Evolutionary conservation across 2,113 vertebrate genomes (phyloP).

Genomic region (Andinoacara biseriatus): DNA sequence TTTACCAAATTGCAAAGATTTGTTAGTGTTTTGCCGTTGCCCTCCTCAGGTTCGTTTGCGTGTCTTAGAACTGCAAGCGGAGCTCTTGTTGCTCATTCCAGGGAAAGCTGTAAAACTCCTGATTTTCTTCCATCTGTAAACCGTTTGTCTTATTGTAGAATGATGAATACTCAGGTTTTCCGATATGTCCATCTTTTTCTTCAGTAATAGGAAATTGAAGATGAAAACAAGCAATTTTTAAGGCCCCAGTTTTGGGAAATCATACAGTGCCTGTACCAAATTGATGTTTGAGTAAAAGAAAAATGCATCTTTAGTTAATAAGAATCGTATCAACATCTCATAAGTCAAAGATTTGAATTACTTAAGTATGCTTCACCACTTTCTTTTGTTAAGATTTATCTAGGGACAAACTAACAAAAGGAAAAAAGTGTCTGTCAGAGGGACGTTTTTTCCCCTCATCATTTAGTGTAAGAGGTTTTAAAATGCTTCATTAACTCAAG

Average conservation of each 20-base stretch:
- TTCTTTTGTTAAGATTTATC: neutral
- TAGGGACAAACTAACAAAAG: neutral
- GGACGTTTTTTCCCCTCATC: neutral
- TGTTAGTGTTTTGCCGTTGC: too few species aligned
- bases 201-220: neutral
- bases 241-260: neutral
- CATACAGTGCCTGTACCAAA: neutral
- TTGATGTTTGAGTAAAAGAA: neutral
- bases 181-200: neutral
- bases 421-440: neutral
- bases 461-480: conserved; percentile 22
- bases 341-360: conserved; percentile 11
- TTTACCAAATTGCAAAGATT: too few species aligned
- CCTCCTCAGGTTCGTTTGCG: too few species aligned
- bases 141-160: neutral
- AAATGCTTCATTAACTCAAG: conserved; percentile 49
- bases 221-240: neutral
- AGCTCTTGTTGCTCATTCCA: neutral
- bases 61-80: neutral
- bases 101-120: neutral
- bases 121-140: neutral
- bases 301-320: neutral
- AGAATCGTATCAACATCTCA: neutral
- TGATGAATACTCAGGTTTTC: neutral
- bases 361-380: neutral